Evolutionary conservation across 2,797 vertebrate genomes (phyloP).

Genomic region (Chelidonichthys spinosus): DNA sequence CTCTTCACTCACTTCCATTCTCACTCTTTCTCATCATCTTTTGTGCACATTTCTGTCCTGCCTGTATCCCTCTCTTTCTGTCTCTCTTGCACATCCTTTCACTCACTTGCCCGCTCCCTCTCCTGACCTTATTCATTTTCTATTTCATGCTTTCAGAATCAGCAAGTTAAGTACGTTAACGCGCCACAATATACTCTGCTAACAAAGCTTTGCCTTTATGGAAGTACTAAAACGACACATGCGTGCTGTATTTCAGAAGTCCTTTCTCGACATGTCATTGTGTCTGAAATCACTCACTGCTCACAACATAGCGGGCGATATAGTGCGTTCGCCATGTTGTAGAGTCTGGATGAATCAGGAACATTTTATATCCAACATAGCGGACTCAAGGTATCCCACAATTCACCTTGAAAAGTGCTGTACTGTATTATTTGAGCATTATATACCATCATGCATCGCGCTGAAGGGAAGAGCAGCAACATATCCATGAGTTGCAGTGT

Average conservation of each 20-base stretch:
- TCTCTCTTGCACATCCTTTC: conserved; percentile 27
- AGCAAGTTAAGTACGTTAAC: background rate
- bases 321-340: too few relatives aligned
- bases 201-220: conserved; percentile 22
- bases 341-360: too few relatives aligned
- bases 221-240: conserved; percentile 8
- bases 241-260: conserved; percentile 1
- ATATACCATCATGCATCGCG: too few relatives aligned
- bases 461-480: too few relatives aligned
- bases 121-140: conserved; percentile 48
- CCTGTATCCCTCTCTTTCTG: conserved; percentile 27
- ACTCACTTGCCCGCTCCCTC: conserved; percentile 12
- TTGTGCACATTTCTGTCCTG: conserved; percentile 37
- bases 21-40: conserved; percentile 39
- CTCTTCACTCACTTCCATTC: conserved; percentile 40
- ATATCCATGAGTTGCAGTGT: too few relatives aligned
- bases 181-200: conserved; percentile 14
- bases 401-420: too few relatives aligned
- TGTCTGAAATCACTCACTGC: too few relatives aligned
- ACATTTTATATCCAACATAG: too few relatives aligned
- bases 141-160: conserved; percentile 22
- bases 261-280: background rate
- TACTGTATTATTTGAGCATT: too few relatives aligned
- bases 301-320: too few relatives aligned
- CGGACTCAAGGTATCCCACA: too few relatives aligned